phyloP scores from a whole-genome alignment of 1,140 invertebrate genomes.

The Cherax destructor region DNA sequence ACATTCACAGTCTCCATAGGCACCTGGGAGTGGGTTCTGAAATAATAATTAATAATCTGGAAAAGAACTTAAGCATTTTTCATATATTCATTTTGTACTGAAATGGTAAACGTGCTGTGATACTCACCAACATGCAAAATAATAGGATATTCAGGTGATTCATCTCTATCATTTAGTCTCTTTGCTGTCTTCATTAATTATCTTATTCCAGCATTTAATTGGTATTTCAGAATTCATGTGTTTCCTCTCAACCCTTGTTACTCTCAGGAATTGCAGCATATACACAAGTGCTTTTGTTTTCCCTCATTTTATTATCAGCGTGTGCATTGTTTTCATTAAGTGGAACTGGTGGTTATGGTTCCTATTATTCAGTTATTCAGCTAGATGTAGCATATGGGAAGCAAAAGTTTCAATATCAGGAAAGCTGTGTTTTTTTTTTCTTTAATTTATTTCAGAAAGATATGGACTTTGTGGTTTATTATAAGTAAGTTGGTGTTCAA shows the following conservation, averaged over 20 bases:
- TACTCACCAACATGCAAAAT: neutral
- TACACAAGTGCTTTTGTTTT: constrained; percentile 53
- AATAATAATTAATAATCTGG: constrained; percentile 8
- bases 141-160: neutral
- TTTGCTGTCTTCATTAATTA: neutral
- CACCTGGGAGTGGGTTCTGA: constrained; percentile 20
- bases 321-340: constrained; percentile 18
- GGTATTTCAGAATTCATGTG: constrained; percentile 9
- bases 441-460: neutral
- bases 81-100: constrained; percentile 4
- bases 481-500: constrained; percentile 3
- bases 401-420: neutral
- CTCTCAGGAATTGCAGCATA: constrained; percentile 55
- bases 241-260: constrained; percentile 12
- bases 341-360: constrained; percentile 29
- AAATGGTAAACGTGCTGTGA: neutral
- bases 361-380: constrained; percentile 33
- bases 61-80: neutral
- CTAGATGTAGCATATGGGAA: neutral
- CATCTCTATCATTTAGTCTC: neutral
- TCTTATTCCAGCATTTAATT: neutral
- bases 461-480: neutral
- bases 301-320: constrained; percentile 31
- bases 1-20: constrained; percentile 9
- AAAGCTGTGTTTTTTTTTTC: neutral